phyloP scores from a whole-genome alignment of 2,888 invertebrate species.

The Eupelmus urozonus region DNA sequence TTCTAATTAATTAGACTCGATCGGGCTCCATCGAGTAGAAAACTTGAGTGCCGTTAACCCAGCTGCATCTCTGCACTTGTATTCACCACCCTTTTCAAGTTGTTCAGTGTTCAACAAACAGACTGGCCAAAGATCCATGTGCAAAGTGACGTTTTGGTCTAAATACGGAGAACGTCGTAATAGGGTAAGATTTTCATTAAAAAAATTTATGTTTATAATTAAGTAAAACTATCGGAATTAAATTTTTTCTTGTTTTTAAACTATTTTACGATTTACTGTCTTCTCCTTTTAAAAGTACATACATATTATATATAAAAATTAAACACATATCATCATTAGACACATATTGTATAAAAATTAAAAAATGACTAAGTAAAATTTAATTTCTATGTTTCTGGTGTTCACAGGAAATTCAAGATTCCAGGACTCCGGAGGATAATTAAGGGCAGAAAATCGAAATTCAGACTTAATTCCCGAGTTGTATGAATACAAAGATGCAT shows the following conservation, averaged over 20 bases:
- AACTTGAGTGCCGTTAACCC: slow-evolving; percentile 93
- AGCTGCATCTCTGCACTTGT: slow-evolving; percentile 95
- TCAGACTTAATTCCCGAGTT: background rate
- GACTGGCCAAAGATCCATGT: slow-evolving; percentile 86
- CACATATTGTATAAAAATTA: too few relatives aligned
- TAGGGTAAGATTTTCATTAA: slow-evolving; percentile 78
- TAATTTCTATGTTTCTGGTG: too few relatives aligned
- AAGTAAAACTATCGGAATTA: too few relatives aligned
- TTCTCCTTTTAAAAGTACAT: too few relatives aligned
- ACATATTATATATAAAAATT: too few relatives aligned
- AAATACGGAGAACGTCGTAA: slow-evolving; percentile 89
- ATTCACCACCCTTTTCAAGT: slow-evolving; percentile 93
- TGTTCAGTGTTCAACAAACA: slow-evolving; percentile 95
- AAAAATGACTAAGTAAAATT: too few relatives aligned
- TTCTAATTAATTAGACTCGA: slow-evolving; percentile 85
- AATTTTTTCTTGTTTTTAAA: background rate
- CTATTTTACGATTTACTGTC: too few relatives aligned
- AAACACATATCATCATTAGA: too few relatives aligned
- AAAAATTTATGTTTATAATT: too few relatives aligned
- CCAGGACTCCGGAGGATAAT: slow-evolving; percentile 74
- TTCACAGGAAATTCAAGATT: slow-evolving; percentile 74
- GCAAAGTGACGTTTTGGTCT: slow-evolving; percentile 94
- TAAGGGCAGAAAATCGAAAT: slow-evolving; percentile 50
- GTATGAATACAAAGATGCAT: slow-evolving; percentile 12
- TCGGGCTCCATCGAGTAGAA: slow-evolving; percentile 97